Base-by-base conservation (phyloP, 2,113 vertebrate species). In the Turnix velox region DNA sequence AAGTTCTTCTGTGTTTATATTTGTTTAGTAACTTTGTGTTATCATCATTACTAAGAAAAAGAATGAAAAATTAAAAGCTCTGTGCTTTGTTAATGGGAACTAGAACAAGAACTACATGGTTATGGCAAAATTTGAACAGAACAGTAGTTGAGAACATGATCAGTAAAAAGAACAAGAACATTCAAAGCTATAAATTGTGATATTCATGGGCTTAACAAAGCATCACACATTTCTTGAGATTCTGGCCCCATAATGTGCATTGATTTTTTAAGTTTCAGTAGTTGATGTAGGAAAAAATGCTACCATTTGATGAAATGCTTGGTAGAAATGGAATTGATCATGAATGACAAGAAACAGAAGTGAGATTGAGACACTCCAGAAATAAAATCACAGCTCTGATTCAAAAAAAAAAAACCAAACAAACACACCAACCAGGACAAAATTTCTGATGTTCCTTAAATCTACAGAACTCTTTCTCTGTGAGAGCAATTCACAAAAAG, bases 251-350 rank as follows among this genome's bases (percentile, higher is more conserved):
- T 25, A 74, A 75, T 28, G 9, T 31, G 30, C 11, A 55, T 75
- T 86, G 83, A 66, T 58, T 62, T 78, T 74, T 84, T 12, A 75
- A 75, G 51, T 84, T 48, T 23, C 13, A 55, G 28, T 61, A 13
- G 66, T 20, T 87, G 61, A 59, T 59, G 33, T 48, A 78, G 65
- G 63, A 92, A 82, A 88, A 95, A 81, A 87, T 75, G 43, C 87
- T 88, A 81, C 48, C 74, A 84, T 90, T 93, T 91, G 71, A 74
- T 84, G 15, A 91, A 94, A 81, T 55, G 71, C 19, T 93, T 78
- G 57, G 78, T 65, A 84, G 57, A 57, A 92, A 84, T 91, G 88
- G 84, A 89, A 84, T 78, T 75, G 55, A 87, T 91, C 94, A 92
- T 7, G 52, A 89, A 81, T 63, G 18, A 94, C 1, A 4, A 88